These are phyloP conservation scores for Pandion haliaetus DNA, from an alignment of 2,113 vertebrate genomes.

Conservation along the genomic window DNA sequence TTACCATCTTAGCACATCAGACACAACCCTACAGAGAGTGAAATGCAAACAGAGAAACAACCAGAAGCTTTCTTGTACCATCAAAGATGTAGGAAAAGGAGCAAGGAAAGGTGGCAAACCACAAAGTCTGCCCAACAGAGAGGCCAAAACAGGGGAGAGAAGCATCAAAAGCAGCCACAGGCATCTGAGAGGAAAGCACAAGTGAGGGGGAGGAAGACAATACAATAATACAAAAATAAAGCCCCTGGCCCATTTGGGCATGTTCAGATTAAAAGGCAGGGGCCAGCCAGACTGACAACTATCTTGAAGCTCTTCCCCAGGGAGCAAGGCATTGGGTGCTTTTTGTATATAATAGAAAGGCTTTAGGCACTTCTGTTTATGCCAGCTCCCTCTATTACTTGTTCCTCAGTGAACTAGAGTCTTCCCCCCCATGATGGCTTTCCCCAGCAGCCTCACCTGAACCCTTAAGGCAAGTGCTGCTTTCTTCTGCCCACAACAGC, in stretches of 20 bases:
- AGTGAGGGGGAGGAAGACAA: slow-evolving; percentile 25
- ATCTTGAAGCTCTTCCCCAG: neutral
- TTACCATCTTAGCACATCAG: neutral
- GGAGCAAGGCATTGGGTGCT: neutral
- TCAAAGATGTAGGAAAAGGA: slow-evolving; percentile 28
- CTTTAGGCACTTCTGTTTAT: neutral
- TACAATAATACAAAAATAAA: slow-evolving; percentile 14
- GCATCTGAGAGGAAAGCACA: slow-evolving; percentile 24
- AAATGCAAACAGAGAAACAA: slow-evolving; percentile 4
- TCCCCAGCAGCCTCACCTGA: neutral
- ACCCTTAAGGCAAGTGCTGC: neutral
- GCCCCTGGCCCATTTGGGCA: slow-evolving; percentile 8
- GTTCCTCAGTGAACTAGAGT: neutral
- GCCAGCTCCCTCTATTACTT: neutral
- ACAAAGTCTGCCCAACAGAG: slow-evolving; percentile 16
- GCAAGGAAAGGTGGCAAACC: slow-evolving; percentile 20
- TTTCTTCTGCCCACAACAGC: neutral
- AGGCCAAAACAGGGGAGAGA: neutral
- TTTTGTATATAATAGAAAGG: neutral
- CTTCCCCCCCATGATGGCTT: neutral
- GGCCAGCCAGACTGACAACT: neutral
- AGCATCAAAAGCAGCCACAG: slow-evolving; percentile 40
- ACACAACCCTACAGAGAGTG: neutral
- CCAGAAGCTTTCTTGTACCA: slow-evolving; percentile 27
- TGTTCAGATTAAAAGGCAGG: neutral